Evolutionary conservation across 2,888 invertebrate species (phyloP).

Genomic region (Drosophila robusta): DNA sequence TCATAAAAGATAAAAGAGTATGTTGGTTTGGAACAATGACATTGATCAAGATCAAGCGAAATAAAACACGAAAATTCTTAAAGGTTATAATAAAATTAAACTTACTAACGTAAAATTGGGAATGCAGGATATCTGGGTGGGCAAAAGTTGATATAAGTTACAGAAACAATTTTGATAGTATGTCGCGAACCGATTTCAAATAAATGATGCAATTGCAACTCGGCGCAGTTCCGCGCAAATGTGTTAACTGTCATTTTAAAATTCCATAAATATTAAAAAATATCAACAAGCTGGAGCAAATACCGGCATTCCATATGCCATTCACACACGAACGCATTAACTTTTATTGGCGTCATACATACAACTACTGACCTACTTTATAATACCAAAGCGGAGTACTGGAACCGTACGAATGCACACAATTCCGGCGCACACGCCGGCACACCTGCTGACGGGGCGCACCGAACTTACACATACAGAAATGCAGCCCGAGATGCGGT

Average conservation of each 20-base stretch:
- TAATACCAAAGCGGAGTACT: constrained; percentile 41
- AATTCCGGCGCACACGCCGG: constrained; percentile 1
- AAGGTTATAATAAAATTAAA: too few species aligned
- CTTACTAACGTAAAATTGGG: too few species aligned
- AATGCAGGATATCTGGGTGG: not conserved
- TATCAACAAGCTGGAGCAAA: constrained; percentile 69
- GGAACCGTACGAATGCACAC: constrained; percentile 25
- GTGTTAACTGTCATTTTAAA: constrained; percentile 71
- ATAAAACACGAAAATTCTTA: too few species aligned
- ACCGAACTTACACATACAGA: constrained; percentile 42
- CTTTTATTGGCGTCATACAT: constrained; percentile 75
- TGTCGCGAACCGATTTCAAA: constrained; percentile 30
- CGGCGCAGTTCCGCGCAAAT: constrained; percentile 45
- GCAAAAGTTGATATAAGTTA: not conserved
- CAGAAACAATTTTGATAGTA: not conserved
- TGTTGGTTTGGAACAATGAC: too few species aligned
- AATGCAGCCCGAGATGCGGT: constrained; percentile 18
- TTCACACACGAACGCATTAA: constrained; percentile 66
- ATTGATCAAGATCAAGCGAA: too few species aligned
- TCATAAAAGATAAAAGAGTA: too few species aligned
- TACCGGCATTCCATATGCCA: constrained; percentile 47
- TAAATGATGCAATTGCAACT: constrained; percentile 43
- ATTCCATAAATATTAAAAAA: constrained; percentile 79
- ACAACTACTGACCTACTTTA: constrained; percentile 74
- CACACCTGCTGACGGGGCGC: constrained; percentile 59